These are phyloP conservation scores for Bathynomus jamesi DNA, from an alignment of 1,140 invertebrate genomes.

Conservation along the genomic window DNA sequence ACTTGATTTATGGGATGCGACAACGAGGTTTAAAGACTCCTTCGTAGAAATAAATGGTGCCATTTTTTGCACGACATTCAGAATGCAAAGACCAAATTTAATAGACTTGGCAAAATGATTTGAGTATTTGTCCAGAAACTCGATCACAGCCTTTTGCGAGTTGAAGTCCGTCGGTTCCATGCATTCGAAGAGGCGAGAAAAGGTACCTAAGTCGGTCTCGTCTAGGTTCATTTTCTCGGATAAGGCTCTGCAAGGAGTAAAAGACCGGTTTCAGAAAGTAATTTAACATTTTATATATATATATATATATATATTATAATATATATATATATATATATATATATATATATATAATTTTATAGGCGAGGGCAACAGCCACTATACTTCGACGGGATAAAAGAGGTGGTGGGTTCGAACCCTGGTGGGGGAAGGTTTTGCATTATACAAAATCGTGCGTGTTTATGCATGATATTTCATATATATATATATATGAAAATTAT, in stretches of 20 bases:
- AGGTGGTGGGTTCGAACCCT: too few relatives aligned
- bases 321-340: too few relatives aligned
- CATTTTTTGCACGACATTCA: not conserved
- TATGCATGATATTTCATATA: too few relatives aligned
- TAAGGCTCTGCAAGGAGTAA: not conserved
- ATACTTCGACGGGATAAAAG: too few relatives aligned
- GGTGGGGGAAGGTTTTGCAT: too few relatives aligned
- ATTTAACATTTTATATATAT: too few relatives aligned
- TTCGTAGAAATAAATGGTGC: not conserved
- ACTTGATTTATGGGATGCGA: not conserved
- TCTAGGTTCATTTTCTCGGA: not conserved
- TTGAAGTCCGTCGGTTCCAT: not conserved
- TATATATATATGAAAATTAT: too few relatives aligned
- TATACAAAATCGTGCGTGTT: too few relatives aligned
- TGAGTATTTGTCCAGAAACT: not conserved
- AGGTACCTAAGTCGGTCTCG: not conserved
- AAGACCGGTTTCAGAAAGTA: too few relatives aligned
- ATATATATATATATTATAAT: too few relatives aligned
- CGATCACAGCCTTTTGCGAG: not conserved
- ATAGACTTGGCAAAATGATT: not conserved
- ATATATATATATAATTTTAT: too few relatives aligned
- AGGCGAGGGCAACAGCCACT: too few relatives aligned
- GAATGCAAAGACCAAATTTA: not conserved
- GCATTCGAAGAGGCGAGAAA: not conserved
- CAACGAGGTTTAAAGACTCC: not conserved